phyloP scores from a whole-genome alignment of 2,113 vertebrate species.

The Delphinus delphis region DNA sequence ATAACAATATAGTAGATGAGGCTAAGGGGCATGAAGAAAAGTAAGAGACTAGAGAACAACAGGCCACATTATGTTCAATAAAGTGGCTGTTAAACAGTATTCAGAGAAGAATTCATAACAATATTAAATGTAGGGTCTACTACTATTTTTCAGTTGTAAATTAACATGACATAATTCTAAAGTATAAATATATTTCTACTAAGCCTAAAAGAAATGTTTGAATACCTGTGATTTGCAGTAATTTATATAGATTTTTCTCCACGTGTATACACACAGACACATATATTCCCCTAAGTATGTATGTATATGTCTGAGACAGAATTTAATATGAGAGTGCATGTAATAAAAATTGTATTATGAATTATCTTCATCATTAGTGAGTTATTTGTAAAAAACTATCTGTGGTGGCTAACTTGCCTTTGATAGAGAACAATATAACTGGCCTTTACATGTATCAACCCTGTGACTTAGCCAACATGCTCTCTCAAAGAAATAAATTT shows the following conservation, averaged over 20 bases:
- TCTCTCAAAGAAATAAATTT: neutral
- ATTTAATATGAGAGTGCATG: neutral
- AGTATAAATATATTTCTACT: neutral
- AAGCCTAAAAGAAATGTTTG: neutral
- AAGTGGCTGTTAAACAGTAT: neutral
- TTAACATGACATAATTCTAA: neutral
- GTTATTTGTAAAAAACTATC: neutral
- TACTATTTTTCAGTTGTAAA: neutral
- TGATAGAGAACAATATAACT: neutral
- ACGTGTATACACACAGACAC: neutral
- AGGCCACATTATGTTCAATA: neutral
- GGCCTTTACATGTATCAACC: rapidly evolving
- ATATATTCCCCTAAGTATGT: neutral
- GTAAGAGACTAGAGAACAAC: rapidly evolving
- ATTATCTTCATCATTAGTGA: neutral
- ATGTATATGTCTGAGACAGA: neutral
- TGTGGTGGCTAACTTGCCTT: neutral
- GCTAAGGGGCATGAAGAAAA: neutral
- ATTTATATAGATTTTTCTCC: neutral
- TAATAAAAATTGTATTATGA: neutral
- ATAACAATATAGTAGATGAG: neutral
- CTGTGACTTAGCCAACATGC: neutral
- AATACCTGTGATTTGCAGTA: neutral
- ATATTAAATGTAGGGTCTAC: neutral
- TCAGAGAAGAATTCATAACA: neutral